Base-by-base conservation (phyloP, 2,888 invertebrate genomes). In the Tenthredo distinguenda region DNA sequence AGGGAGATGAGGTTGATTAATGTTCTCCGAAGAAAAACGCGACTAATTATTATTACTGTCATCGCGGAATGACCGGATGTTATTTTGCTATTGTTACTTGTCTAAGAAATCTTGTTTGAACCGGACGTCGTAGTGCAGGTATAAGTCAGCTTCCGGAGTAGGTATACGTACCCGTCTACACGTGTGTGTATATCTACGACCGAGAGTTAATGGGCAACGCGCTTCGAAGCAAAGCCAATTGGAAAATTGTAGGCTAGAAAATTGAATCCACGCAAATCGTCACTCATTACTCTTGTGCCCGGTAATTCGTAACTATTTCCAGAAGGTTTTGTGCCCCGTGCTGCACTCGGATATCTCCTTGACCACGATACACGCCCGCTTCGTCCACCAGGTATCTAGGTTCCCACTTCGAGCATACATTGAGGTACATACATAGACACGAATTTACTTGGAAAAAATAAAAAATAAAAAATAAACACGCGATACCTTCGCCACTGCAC, bases 221-320 rank as follows among this genome's bases (percentile, higher is more conserved):
- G 72, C 40, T 72, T 40, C 40, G 77, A 31, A 77, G 77, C 55
- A 77, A 50, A 50, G 55, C 74, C 55, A 77, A 77, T 77, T 50
- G 77, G n/a, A 77, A 77, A 50, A 77, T 77, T 77, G 77, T 55
- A 55, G 31, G 77, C 34, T 77, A 50, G 55, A 77, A 50, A 77
- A 55, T 77, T 47, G 77, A 77, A 77, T 50, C 77, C 74, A 50
- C 31, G 50, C 77, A 55, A 77, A 77, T 77, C 50, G 77, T 34
- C 55, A 55, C 34, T 77, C 50, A 55, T 77, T 77, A 77, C 34
- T 77, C 55, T 26, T 47, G 18, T 47, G 31, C 4, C 77, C 55
- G 12, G 77, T 77, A 77, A 50, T 77, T 50, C 26, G 9, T 31
- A 47, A 77, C 50, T 34, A 77, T 77, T 77, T 55, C 47, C 55